phyloP scores from a whole-genome alignment of 2,888 invertebrate species.

The Heliconius charithonia region DNA sequence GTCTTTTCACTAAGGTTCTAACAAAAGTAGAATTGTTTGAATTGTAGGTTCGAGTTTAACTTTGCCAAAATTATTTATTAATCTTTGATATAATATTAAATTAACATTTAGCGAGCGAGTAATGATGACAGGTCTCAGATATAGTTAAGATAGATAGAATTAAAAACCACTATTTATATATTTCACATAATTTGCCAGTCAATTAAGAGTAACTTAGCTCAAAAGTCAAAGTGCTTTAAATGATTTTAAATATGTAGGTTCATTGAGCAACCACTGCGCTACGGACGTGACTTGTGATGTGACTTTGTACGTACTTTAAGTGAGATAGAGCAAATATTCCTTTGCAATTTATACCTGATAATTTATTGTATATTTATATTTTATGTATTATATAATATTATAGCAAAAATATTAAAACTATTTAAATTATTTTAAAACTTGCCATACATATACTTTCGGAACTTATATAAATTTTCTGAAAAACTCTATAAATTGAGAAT shows the following conservation, averaged over 20 bases:
- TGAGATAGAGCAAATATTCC: constrained; percentile 2
- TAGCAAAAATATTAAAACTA: too few relatives aligned
- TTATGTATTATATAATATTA: too few relatives aligned
- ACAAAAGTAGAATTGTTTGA: background rate
- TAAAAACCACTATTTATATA: too few relatives aligned
- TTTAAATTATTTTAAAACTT: too few relatives aligned
- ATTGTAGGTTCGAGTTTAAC: background rate
- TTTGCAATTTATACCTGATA: background rate
- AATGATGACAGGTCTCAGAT: too few relatives aligned
- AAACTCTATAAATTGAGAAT: too few relatives aligned
- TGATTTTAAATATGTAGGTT: constrained; percentile 21
- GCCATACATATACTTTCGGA: too few relatives aligned
- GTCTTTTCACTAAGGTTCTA: too few relatives aligned
- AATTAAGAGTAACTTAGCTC: background rate
- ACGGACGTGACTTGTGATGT: constrained; percentile 27
- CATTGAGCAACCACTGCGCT: constrained; percentile 17
- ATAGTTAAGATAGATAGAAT: too few relatives aligned
- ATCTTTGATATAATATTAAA: background rate
- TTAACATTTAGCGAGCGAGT: too few relatives aligned
- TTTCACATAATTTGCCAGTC: too few relatives aligned
- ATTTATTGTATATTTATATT: background rate
- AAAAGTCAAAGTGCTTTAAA: background rate
- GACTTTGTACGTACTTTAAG: constrained; percentile 13
- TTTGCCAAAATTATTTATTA: background rate
- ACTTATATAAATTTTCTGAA: too few relatives aligned